Evolutionary conservation across 2,888 invertebrate species (phyloP), one percentile per base, ranked within the genome.

Genomic region (Coelogynopora nodosa): DNA sequence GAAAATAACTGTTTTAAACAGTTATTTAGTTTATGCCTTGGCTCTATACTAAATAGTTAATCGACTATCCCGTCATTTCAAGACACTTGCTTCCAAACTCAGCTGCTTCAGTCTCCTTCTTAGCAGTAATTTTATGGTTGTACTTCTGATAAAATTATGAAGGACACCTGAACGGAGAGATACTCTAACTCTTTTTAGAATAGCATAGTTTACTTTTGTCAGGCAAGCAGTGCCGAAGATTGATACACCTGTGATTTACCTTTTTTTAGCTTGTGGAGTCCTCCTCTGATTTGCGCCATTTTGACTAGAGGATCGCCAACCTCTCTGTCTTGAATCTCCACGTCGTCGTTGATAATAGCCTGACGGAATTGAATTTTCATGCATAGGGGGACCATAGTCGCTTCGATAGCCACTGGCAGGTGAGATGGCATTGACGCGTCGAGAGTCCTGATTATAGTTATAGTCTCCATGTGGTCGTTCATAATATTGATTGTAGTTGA

Each of bases 231-330:
- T n/a, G n/a, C n/a, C n/a, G n/a, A n/a, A n/a, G n/a, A n/a, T n/a
- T n/a, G n/a, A n/a, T n/a, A n/a, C n/a, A n/a, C n/a, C n/a, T n/a
- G 49, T 13, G 5, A 18, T 26, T 13, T 74, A 26, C 74, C 74
- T 13, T 74, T 74, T 74, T 74, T 74, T 74, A 74, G 23, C 74
- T 74, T 5, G 74, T 5, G 5, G 10, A 23, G 10, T 23, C 74
- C 23, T 74, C 27, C 27, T 74, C 23, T 74, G 18, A 74, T 10
- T 2, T 10, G 5, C 23, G 2, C 2, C 74, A 74, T 74, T 74
- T 26, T 74, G 74, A 74, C 74, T 74, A n/a, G 74, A 74, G 2
- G 74, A 74, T 74, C 74, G 74, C 74, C 74, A 74, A 74, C 74
- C 18, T 5, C 74, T 10, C 23, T 74, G 74, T 13, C 74, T 5